Base-by-base conservation (phyloP, 2,888 invertebrate genomes). In the Scelioninae gen. 1 region DNA sequence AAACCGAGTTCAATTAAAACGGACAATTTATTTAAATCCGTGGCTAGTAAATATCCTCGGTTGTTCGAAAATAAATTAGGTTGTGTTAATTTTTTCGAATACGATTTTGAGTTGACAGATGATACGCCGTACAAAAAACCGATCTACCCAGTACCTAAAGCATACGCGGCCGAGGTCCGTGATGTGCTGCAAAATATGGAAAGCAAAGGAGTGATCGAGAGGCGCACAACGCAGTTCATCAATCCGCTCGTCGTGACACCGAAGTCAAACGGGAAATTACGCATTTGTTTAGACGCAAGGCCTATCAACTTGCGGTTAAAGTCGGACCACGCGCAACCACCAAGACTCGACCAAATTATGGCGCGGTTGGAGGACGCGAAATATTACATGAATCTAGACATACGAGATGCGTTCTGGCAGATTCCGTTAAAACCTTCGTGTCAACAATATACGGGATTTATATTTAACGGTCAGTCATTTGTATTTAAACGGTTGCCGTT, bases 361-460 rank as follows among this genome's bases (percentile, higher is more conserved):
- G 13, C 51, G 23, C 7, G 23, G 1, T 8, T 51, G 8, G 23
- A 51, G 8, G 51, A 51, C 51, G 51, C 51, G 5, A 15, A 51
- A 51, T n/a, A n/a, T 2, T 51, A 16, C 23, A 51, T 23, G 0
- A 51, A 51, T 23, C 8, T 51, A 11, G 51, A 51, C 13, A 23
- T 51, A 9, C 51, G 51, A 9, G 51, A 51, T 1, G 51, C 51
- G 23, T 51, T 51, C 13, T 51, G 51, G 51, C 51, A 51, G 13
- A 51, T 51, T 23, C 51, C 51, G 5, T 23, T 51, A 23, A 23
- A 16, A 11, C 7, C 0, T 7, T 7, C 8, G 0, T 23, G 51
- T 23, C 51, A 51, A 23, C 16, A 51, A 51, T 51, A 23, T 23
- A 51, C 51, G 9, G 51, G 51, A 16, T 51, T 51, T 23, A 15